Percentiles rank a stretch among this genome's conserved stretches.
phyloP scores from a whole-genome alignment of 2,888 invertebrate species.

The Clusia tigrina region DNA sequence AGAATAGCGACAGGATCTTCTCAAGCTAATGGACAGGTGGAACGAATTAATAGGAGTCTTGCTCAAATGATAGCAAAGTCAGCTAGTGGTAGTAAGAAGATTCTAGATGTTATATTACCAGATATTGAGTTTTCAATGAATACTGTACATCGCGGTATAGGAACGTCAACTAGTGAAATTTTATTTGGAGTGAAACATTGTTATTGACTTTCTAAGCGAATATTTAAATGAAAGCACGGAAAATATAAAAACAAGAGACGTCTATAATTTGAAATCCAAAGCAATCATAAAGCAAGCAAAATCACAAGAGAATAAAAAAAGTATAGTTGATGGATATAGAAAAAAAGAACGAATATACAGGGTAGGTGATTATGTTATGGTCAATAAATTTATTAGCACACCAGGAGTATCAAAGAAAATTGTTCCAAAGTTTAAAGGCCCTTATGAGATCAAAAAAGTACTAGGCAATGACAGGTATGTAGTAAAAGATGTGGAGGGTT shows the following conservation, averaged over 20 bases:
- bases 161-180: slow-evolving; percentile 40
- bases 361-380: slow-evolving; percentile 3
- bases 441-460: slow-evolving; percentile 3
- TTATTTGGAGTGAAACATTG: slow-evolving; percentile 44
- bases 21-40: slow-evolving; percentile 16
- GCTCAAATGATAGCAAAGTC: slow-evolving; percentile 5
- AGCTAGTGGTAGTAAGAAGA: slow-evolving; percentile 12
- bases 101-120: not conserved
- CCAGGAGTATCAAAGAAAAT: slow-evolving; percentile 9
- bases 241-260: too few species aligned
- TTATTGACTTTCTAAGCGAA: slow-evolving; percentile 30
- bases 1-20: slow-evolving; percentile 2
- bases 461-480: slow-evolving; percentile 16
- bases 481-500: slow-evolving; percentile 4
- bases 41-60: slow-evolving; percentile 9
- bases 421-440: slow-evolving; percentile 9
- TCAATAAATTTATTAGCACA: not conserved
- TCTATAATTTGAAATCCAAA: not conserved
- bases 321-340: not conserved
- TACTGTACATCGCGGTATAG: slow-evolving; percentile 39
- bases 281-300: not conserved
- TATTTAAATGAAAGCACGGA: not conserved
- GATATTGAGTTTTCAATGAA: slow-evolving; percentile 41
- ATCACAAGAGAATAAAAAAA: slow-evolving; percentile 4
- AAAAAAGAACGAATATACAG: not conserved